Evolutionary conservation across 2,888 invertebrate genomes (phyloP).

Genomic region (Stenotaenia linearis): DNA sequence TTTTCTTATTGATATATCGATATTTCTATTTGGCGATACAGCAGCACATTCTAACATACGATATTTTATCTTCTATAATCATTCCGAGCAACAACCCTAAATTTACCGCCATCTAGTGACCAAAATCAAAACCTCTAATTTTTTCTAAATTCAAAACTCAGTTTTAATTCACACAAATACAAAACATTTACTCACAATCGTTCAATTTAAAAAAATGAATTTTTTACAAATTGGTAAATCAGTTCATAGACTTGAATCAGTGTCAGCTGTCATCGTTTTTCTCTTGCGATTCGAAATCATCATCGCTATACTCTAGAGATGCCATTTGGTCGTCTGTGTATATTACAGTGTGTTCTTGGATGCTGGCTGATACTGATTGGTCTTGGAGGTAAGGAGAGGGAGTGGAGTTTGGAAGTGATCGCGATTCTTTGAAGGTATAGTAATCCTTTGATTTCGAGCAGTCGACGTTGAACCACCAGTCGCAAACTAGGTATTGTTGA

Average conservation of each 20-base stretch:
- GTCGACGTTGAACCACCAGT: constrained; percentile 40
- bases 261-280: background rate
- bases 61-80: too few relatives aligned
- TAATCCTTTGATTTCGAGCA: constrained; percentile 35
- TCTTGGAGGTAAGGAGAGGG: background rate
- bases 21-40: too few relatives aligned
- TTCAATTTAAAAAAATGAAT: too few relatives aligned
- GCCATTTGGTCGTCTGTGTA: background rate
- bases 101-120: background rate
- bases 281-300: background rate
- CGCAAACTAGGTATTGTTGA: constrained; percentile 40
- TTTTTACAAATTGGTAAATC: background rate
- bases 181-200: too few relatives aligned
- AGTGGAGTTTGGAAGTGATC: background rate
- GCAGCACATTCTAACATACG: too few relatives aligned
- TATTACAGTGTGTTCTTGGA: background rate
- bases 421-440: background rate
- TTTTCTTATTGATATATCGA: too few relatives aligned
- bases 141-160: too few relatives aligned
- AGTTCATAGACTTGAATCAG: background rate
- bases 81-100: too few relatives aligned
- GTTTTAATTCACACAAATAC: too few relatives aligned
- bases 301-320: background rate
- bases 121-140: background rate
- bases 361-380: background rate